Conservation (phyloP, 2,797 vertebrate genomes). For the Megalops cyprinoides region DNA sequence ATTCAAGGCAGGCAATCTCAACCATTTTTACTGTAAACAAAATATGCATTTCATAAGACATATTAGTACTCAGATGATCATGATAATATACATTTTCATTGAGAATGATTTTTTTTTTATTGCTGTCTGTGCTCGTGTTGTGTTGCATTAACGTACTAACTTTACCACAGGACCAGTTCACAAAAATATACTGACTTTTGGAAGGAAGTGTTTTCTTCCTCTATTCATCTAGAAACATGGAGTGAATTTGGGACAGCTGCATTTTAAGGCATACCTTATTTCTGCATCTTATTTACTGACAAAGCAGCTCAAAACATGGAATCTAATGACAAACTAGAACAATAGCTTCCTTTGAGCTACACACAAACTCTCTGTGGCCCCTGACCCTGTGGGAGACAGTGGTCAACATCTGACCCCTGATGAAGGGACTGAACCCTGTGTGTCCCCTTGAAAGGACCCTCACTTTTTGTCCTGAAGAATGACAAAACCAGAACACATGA, state of each 20-base stretch:
- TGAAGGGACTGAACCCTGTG: not conserved
- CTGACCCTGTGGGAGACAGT: not conserved
- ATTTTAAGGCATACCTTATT: not conserved
- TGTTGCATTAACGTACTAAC: not conserved
- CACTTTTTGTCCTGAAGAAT: not conserved
- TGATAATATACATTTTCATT: not conserved
- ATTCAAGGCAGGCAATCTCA: not conserved
- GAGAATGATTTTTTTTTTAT: not conserved
- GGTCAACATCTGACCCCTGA: not conserved
- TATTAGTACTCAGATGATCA: not conserved
- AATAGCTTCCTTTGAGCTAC: not conserved
- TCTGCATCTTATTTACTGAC: not conserved
- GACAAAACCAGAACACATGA: conserved; percentile 10
- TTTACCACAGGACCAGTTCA: not conserved
- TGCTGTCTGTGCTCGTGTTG: not conserved
- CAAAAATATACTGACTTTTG: not conserved
- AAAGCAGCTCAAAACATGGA: not conserved
- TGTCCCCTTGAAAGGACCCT: not conserved
- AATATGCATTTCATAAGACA: no score
- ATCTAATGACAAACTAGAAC: not conserved
- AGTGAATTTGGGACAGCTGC: not conserved
- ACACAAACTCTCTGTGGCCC: not conserved
- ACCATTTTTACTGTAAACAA: not conserved
- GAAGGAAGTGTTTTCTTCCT: not conserved
- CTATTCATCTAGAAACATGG: not conserved